Evolutionary conservation across 2,888 invertebrate genomes (phyloP).

Genomic region (Bembecia ichneumoniformis): DNA sequence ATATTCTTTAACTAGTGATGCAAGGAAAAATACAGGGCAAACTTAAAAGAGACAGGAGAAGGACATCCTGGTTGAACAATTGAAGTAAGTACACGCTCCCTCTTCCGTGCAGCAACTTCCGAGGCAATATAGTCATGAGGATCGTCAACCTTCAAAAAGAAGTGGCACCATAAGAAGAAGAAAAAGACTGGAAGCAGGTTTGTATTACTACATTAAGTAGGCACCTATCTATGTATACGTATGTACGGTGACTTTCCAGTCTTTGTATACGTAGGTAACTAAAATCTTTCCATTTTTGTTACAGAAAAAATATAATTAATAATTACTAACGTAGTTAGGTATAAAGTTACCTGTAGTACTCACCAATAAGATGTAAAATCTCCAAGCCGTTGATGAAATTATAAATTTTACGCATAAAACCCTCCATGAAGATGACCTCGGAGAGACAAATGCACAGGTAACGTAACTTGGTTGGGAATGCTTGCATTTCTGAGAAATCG

Average conservation of each 20-base stretch:
- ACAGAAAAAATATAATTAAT: not conserved
- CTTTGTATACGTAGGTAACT: not conserved
- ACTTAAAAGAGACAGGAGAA: too few species aligned
- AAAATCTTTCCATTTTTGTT: not conserved
- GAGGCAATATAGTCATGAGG: too few species aligned
- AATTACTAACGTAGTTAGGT: not conserved
- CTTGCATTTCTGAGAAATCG: constrained; percentile 99
- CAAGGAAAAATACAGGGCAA: too few species aligned
- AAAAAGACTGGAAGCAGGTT: too few species aligned
- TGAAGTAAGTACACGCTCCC: too few species aligned
- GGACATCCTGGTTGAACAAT: too few species aligned
- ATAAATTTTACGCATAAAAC: constrained; percentile 99
- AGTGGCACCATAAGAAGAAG: too few species aligned
- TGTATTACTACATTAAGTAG: too few species aligned
- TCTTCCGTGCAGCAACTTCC: too few species aligned
- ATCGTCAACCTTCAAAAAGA: too few species aligned
- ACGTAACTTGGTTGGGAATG: constrained; percentile 96
- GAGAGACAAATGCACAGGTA: constrained; percentile 97
- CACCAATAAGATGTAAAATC: constrained; percentile 95
- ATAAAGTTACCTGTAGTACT: constrained; percentile 3
- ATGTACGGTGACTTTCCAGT: not conserved
- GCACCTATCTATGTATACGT: too few species aligned
- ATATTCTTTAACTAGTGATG: too few species aligned
- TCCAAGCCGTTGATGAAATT: constrained; percentile 99
- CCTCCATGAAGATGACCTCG: constrained; percentile 99